These are phyloP conservation scores for Vulpes lagopus DNA, from an alignment of 2,113 vertebrate species.

Conservation along the genomic window DNA sequence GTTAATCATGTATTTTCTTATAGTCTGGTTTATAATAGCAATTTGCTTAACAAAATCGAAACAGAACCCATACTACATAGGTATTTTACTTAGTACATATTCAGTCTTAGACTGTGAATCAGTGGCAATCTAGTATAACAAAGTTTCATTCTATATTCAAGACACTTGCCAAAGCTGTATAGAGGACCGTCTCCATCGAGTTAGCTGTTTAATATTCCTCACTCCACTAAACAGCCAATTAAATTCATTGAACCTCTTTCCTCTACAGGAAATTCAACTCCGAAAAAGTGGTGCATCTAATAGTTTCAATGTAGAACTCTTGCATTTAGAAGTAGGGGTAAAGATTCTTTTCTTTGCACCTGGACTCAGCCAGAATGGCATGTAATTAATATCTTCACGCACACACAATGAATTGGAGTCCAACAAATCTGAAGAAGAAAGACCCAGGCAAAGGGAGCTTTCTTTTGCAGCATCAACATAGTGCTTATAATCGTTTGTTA, in stretches of 20 bases:
- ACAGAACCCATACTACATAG: neutral
- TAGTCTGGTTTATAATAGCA: neutral
- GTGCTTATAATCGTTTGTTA: neutral
- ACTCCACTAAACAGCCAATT: neutral
- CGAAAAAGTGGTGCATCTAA: neutral
- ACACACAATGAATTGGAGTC: neutral
- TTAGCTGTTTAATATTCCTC: constrained; percentile 30
- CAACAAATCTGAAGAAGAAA: neutral
- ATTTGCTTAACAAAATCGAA: neutral
- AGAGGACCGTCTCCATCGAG: neutral
- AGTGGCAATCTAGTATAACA: neutral
- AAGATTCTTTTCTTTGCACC: neutral
- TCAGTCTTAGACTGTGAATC: neutral
- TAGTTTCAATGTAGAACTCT: neutral
- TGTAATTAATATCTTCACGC: neutral
- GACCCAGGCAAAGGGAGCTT: neutral
- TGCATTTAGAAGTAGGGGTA: neutral
- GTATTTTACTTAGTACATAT: neutral
- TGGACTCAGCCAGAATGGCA: neutral
- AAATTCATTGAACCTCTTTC: constrained; percentile 33
- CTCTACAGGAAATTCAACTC: neutral
- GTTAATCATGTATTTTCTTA: neutral
- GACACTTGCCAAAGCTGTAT: neutral
- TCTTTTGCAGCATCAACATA: neutral
- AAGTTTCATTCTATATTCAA: constrained; percentile 43